Conservation (phyloP, 1,140 invertebrate species). For the Saccostrea glomerata region DNA sequence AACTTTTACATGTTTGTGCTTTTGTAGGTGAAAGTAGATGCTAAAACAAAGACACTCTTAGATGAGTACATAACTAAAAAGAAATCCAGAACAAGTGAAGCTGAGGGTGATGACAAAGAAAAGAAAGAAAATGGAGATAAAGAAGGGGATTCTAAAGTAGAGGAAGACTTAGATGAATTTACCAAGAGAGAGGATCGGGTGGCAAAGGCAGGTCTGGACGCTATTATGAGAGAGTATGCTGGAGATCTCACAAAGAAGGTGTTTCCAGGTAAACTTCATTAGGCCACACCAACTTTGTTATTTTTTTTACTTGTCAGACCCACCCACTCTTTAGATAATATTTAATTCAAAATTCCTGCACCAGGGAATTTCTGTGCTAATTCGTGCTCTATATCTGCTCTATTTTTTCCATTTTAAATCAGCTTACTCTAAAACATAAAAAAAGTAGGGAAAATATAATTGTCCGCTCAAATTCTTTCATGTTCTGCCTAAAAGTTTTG, state of each 20-base stretch:
- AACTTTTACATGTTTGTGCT: neutral
- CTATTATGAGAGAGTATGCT: constrained; percentile 90
- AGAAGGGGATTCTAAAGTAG: constrained; percentile 57
- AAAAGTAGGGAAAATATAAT: too few species aligned
- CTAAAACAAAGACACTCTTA: constrained; percentile 95
- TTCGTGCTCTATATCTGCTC: too few species aligned
- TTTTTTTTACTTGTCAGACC: too few species aligned
- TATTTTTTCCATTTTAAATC: too few species aligned
- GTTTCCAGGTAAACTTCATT: constrained; percentile 43
- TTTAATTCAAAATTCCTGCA: too few species aligned
- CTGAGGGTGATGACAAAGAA: constrained; percentile 64
- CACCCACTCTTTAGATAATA: too few species aligned
- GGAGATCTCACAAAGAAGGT: constrained; percentile 81
- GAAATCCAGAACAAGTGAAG: constrained; percentile 62
- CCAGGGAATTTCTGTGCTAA: too few species aligned
- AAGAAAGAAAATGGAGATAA: constrained; percentile 69
- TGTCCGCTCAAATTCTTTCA: too few species aligned
- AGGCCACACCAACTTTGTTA: too few species aligned
- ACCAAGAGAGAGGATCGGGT: constrained; percentile 78
- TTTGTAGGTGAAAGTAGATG: constrained; percentile 91
- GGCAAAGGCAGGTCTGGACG: constrained; percentile 87
- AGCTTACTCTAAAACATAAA: too few species aligned
- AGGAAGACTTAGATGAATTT: constrained; percentile 74
- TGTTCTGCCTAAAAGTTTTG: too few species aligned
- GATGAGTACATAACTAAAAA: constrained; percentile 89